Evolutionary conservation across 30 jellyfish, hydroid and myxozoan genomes (phyloP).

Genomic region (Sanderia malayensis): DNA sequence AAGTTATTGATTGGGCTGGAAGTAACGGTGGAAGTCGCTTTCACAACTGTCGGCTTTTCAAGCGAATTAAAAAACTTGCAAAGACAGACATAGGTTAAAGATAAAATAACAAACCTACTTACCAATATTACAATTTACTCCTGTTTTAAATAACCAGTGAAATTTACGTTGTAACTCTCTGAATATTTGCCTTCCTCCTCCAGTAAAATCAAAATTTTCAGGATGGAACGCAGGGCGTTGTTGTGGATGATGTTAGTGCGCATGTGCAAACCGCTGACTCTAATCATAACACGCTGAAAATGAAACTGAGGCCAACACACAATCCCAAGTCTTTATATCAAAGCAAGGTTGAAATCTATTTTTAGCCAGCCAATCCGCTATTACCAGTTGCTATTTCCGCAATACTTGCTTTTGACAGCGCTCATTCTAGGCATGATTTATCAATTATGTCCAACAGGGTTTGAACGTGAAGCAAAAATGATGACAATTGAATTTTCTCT

Average conservation of each 20-base stretch:
- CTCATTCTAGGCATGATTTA: too few relatives aligned
- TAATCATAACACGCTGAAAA: not conserved
- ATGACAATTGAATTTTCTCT: too few relatives aligned
- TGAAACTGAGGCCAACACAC: not conserved
- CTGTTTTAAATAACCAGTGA: too few relatives aligned
- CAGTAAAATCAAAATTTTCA: not conserved
- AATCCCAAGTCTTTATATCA: not conserved
- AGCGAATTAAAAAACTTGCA: not conserved
- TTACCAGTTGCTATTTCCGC: too few relatives aligned
- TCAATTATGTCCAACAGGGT: too few relatives aligned
- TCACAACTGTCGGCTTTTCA: too few relatives aligned
- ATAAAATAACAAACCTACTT: not conserved
- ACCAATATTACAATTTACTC: not conserved
- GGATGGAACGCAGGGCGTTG: conserved; percentile 63
- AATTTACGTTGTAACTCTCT: too few relatives aligned
- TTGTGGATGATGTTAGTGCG: conserved; percentile 38
- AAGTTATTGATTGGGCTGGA: too few relatives aligned
- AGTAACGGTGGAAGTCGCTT: too few relatives aligned
- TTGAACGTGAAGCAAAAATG: too few relatives aligned
- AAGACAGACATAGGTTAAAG: not conserved
- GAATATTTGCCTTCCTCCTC: conserved; percentile 5
- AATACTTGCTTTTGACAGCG: too few relatives aligned
- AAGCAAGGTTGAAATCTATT: not conserved
- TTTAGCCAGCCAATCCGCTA: not conserved
- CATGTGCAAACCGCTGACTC: conserved; percentile 45